phyloP scores from a whole-genome alignment of 2,797 vertebrate genomes.

The Pagetopsis macropterus region DNA sequence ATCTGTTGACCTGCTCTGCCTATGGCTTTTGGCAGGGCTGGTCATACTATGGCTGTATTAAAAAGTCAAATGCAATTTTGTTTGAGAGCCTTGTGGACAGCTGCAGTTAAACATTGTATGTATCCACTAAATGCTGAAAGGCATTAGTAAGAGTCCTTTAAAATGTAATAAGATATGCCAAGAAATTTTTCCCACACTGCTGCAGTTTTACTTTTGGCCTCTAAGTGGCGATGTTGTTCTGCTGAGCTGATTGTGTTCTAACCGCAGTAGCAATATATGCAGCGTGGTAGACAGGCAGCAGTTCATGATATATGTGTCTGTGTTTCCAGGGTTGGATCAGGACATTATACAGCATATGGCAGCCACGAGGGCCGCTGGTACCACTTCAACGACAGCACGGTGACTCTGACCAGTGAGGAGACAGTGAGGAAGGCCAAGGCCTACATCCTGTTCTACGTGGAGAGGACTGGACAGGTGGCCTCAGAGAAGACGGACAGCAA shows the following conservation, averaged over 20 bases:
- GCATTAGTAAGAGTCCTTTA: slow-evolving; percentile 32
- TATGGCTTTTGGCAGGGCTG: neutral
- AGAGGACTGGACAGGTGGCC: slow-evolving; percentile 83
- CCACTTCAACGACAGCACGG: slow-evolving; percentile 99
- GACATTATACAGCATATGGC: slow-evolving; percentile 97
- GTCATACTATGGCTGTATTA: slow-evolving; percentile 3
- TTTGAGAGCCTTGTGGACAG: slow-evolving; percentile 33
- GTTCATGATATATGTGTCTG: slow-evolving; percentile 43
- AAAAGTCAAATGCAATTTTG: slow-evolving; percentile 34
- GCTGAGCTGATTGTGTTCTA: neutral
- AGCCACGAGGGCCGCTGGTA: slow-evolving; percentile 93
- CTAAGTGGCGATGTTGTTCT: slow-evolving; percentile 59
- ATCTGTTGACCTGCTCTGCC: slow-evolving; percentile 14
- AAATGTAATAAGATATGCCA: slow-evolving; percentile 15
- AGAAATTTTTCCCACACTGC: neutral
- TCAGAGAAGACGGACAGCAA: slow-evolving; percentile 65
- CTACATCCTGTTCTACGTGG: slow-evolving; percentile 98
- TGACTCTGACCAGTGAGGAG: slow-evolving; percentile 93
- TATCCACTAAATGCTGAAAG: slow-evolving; percentile 32
- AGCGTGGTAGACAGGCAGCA: slow-evolving; percentile 33
- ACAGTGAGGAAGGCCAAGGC: slow-evolving; percentile 96
- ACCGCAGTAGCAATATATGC: slow-evolving; percentile 16
- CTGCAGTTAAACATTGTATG: slow-evolving; percentile 49
- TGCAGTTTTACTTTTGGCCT: slow-evolving; percentile 47
- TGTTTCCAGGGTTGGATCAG: slow-evolving; percentile 91